Base-by-base conservation (phyloP, 2,113 vertebrate species). In the Pungitius pungitius region DNA sequence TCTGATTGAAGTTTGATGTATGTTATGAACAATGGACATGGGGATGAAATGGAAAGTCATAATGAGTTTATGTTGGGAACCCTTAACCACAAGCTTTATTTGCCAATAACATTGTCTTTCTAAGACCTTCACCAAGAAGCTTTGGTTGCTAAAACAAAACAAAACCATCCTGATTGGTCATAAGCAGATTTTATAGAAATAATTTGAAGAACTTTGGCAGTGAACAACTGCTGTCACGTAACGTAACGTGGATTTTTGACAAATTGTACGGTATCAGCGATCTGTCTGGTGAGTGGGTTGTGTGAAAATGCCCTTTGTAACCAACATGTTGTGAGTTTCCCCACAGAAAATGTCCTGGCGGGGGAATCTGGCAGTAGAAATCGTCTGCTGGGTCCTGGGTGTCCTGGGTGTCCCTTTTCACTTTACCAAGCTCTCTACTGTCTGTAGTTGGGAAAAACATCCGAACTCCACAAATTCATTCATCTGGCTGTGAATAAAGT, bases 211-310 rank as follows among this genome's bases (percentile, higher is more conserved):
- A 57, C 33, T 26, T 35, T 80, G 80, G 73, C 77, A 64, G 57
- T 6, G 45, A 73, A 60, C 75, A 85, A 81, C 67, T 80, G 73
- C 80, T 77, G 60, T 80, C 60, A 74, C 10, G 33, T 14, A 68
- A n/a, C 1, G 11, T 70, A 77, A 77, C 68, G 64, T 74, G 49
- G 49, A 74, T 77, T 64, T 73, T 61, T 26, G n/a, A 71, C 22
- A 58, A 77, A 71, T 72, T 7, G 45, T 69, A 62, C 57, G 75
- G 26, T 56, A 81, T 68, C 70, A 69, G 66, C 58, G 18, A 52
- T 70, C 65, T 80, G 69, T 83, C 77, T 77, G 66, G 72, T 83
- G 84, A 78, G 84, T 86, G 77, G 84, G 84, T 57, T 86, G 81
- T 80, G 61, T 64, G 75, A 83, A 68, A 78, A 42, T 76, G 69